phyloP scores from a whole-genome alignment of 2,888 invertebrate species.

The Fragum fragum region DNA sequence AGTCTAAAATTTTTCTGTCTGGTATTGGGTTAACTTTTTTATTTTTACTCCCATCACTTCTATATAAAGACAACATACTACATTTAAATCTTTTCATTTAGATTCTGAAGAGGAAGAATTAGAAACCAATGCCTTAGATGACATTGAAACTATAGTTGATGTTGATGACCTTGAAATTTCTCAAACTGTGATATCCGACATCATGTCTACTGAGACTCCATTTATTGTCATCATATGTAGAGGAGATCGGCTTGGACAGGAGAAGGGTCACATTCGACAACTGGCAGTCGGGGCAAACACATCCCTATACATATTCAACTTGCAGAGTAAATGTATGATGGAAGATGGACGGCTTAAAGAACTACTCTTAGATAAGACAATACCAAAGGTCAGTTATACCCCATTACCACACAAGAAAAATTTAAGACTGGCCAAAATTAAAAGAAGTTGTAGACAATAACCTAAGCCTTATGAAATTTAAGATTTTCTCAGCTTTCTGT shows the following conservation, averaged over 20 bases:
- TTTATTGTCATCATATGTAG: slow-evolving; percentile 38
- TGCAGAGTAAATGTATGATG: slow-evolving; percentile 35
- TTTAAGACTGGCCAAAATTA: no score
- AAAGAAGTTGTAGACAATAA: no score
- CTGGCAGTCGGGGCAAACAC: slow-evolving; percentile 37
- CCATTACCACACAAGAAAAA: no score
- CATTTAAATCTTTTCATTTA: background rate
- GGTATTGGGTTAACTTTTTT: no score
- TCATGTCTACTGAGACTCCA: background rate
- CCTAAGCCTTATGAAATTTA: no score
- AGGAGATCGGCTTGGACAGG: slow-evolving; percentile 49
- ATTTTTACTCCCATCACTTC: no score
- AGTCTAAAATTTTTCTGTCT: no score
- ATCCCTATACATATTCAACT: slow-evolving; percentile 42
- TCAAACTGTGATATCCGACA: background rate
- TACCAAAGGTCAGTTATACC: slow-evolving; percentile 49
- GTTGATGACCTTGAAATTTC: slow-evolving; percentile 26
- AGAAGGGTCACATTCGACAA: slow-evolving; percentile 15
- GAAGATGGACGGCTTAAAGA: slow-evolving; percentile 40
- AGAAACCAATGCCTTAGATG: background rate
- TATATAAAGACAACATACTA: no score
- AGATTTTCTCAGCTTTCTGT: no score
- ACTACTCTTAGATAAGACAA: slow-evolving; percentile 36
- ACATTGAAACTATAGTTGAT: background rate
- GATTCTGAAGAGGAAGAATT: background rate